Evolutionary conservation across 2,888 invertebrate genomes (phyloP).

Genomic region (Endotricha flammealis): DNA sequence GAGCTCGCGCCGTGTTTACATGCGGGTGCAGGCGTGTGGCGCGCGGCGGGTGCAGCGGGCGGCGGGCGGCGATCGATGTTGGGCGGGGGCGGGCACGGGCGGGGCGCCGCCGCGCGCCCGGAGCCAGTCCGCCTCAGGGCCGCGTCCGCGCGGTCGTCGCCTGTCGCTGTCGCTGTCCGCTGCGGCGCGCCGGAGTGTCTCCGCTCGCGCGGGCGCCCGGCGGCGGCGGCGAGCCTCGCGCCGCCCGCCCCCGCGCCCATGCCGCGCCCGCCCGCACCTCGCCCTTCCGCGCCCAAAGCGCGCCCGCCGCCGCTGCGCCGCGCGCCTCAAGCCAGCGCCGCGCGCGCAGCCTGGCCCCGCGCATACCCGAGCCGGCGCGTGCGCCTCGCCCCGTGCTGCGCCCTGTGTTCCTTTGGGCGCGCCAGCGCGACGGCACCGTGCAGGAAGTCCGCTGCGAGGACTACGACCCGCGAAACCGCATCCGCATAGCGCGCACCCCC

Average conservation of each 20-base stretch:
- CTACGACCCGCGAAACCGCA: conserved; percentile 90
- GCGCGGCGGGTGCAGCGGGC: conserved; percentile 64
- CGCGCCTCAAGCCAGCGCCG: conserved; percentile 73
- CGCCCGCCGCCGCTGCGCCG: conserved; percentile 41
- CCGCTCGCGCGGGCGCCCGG: conserved; percentile 65
- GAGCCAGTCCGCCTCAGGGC: conserved; percentile 69
- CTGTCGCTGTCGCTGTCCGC: conserved; percentile 38
- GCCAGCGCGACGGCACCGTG: conserved; percentile 87
- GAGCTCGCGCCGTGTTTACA: conserved; percentile 88
- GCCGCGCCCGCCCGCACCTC: conserved; percentile 67
- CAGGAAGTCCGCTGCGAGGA: conserved; percentile 92
- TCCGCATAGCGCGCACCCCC: conserved; percentile 88
- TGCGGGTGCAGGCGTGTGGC: conserved; percentile 74
- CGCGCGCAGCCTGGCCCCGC: conserved; percentile 57
- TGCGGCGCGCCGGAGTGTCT: conserved; percentile 71
- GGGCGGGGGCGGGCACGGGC: conserved; percentile 46
- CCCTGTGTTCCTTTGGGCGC: conserved; percentile 91
- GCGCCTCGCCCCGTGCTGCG: conserved; percentile 81
- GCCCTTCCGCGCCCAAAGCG: conserved; percentile 51
- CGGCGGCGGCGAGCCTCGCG: conserved; percentile 75
- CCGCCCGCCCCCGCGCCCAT: conserved; percentile 76
- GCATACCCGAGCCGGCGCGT: conserved; percentile 33
- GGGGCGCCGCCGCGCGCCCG: conserved; percentile 46
- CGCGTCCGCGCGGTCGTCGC: conserved; percentile 75
- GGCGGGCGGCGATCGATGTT: conserved; percentile 47